Evolutionary conservation across 2,113 vertebrate species (phyloP), one percentile per base, ranked within the genome.

Genomic region (Psophia crepitans): DNA sequence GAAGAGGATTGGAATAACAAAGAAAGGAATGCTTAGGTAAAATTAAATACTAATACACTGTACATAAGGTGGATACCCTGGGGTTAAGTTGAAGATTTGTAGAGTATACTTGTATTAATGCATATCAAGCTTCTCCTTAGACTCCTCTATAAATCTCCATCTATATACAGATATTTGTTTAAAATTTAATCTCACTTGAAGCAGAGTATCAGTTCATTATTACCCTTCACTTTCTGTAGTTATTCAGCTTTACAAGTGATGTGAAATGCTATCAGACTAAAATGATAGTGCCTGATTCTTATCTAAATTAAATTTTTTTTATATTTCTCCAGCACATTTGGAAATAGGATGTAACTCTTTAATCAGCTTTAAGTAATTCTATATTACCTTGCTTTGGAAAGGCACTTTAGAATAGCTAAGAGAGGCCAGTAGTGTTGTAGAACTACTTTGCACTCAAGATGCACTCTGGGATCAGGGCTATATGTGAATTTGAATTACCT

Each of bases 171-270:
- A 51, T 91, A 92, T 84, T 93, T 97, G 43, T 95, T 95, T 95
- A 93, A 97, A 94, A 87, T 95, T 92, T 90, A 90, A 90, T 94
- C 76, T 95, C n/a, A 48, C 80, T 83, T 74, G 86, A 95, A 92
- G 48, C 68, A 81, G 48, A 84, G 14, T 78, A 94, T 89, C 76
- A 53, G 80, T 81, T 95, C 77, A 92, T 87, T 89, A 84, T 82
- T 89, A 12, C 53, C 48, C 49, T 94, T 93, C 53, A 75, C 44
- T 94, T 87, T 78, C 39, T 87, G 68, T 30, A 94, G 76, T 95
- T 4, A 12, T 56, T 96, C 77, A 89, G 73, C 39, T 93, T 79
- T 89, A 75, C 53, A 91, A 84, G 73, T 44, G 70, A 89, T 87
- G 35, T 71, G 89, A 90, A 92, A 92, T 90, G 39, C 22, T 89